Percentiles rank a stretch among this genome's conserved stretches.
Evolutionary conservation across 2,888 invertebrate species (phyloP).

Genomic region (Zaprionus obscuricornis): DNA sequence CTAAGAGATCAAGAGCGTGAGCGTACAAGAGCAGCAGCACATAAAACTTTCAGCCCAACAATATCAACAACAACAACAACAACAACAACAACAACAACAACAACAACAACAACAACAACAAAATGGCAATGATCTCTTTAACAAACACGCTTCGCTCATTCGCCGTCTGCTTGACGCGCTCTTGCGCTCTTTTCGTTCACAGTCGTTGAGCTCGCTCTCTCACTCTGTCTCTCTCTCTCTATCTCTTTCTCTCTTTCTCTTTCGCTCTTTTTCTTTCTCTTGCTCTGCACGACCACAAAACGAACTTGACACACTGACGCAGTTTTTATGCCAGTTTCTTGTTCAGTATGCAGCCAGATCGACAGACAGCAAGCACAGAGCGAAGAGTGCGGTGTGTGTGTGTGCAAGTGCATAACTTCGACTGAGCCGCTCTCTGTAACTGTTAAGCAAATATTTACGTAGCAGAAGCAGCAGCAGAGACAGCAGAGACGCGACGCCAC

Average conservation of each 20-base stretch:
- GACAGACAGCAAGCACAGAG: conserved; percentile 6
- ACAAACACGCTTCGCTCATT: not conserved
- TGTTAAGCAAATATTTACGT: conserved; percentile 57
- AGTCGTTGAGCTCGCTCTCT: not conserved
- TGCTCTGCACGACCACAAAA: conserved; percentile 44
- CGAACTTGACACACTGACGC: conserved; percentile 82
- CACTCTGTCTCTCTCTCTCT: conserved; percentile 10
- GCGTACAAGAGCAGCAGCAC: conserved; percentile 12
- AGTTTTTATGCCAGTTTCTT: conserved; percentile 56
- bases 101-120: conserved; percentile 4
- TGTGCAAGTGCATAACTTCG: conserved; percentile 17
- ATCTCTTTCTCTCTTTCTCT: conserved; percentile 11
- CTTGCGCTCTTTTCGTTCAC: too few relatives aligned
- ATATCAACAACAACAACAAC: too few relatives aligned
- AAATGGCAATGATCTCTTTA: conserved; percentile 36
- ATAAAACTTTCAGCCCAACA: too few relatives aligned
- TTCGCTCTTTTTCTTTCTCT: conserved; percentile 1
- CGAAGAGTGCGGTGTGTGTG: not conserved
- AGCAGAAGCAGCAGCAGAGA: conserved; percentile 20
- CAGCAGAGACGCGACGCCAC: conserved; percentile 6
- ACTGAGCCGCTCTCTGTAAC: conserved; percentile 50
- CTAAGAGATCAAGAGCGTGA: conserved; percentile 38
- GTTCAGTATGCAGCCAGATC: conserved; percentile 12
- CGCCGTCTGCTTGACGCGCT: too few relatives aligned
- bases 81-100: not conserved